These are phyloP conservation scores for Styela clava DNA, from an alignment of 23 tunicate species.

Conservation along the genomic window DNA sequence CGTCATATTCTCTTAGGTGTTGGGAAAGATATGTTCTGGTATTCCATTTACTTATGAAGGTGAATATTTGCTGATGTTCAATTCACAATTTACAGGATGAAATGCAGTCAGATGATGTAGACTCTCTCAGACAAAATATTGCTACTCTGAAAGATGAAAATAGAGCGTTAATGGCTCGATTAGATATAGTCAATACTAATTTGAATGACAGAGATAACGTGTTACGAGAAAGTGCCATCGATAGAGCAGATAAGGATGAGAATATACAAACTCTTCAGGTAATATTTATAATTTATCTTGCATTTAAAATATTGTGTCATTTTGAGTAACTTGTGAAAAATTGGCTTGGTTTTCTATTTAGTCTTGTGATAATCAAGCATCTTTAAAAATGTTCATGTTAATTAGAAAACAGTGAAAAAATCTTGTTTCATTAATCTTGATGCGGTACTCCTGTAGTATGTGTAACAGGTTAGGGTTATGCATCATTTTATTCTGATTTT, in stretches of 20 bases:
- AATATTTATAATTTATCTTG: background rate
- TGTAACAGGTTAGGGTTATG: too few species aligned
- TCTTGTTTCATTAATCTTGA: too few species aligned
- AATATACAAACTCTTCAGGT: conserved; percentile 74
- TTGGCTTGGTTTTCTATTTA: background rate
- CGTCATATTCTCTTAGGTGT: too few species aligned
- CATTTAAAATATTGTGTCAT: too few species aligned
- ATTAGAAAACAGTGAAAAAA: background rate
- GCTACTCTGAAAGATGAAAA: conserved; percentile 67
- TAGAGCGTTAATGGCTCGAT: conserved; percentile 77
- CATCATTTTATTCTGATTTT: too few species aligned
- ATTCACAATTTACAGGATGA: conserved; percentile 59
- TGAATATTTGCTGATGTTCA: too few species aligned
- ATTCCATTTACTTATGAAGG: too few species aligned
- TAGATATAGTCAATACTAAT: conserved; percentile 69
- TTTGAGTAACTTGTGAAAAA: background rate
- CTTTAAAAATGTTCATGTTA: background rate
- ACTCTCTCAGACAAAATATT: conserved; percentile 57
- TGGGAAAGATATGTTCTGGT: too few species aligned
- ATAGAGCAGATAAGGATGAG: conserved; percentile 71
- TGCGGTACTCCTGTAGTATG: too few species aligned
- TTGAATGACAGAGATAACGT: conserved; percentile 68
- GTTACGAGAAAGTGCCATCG: conserved; percentile 63
- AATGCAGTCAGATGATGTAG: conserved; percentile 36
- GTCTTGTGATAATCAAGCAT: background rate